Evolutionary conservation across 2,113 vertebrate genomes (phyloP).

Genomic region (Dicerorhinus sumatrensis): DNA sequence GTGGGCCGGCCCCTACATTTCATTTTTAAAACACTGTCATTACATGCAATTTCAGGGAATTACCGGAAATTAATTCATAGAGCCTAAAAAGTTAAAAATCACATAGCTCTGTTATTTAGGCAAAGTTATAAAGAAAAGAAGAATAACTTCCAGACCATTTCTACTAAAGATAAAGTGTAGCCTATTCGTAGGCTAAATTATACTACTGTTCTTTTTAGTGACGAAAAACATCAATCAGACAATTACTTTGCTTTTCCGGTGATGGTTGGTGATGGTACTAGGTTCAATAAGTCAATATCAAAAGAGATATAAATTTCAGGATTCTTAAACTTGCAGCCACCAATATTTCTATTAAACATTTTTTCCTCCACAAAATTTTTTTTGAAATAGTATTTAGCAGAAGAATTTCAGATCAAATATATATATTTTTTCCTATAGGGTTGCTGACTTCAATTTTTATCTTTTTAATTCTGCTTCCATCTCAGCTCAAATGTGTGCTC

Average conservation of each 20-base stretch:
- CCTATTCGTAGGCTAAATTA: slow-evolving; percentile 15
- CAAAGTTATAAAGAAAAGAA: slow-evolving; percentile 33
- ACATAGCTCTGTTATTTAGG: slow-evolving; percentile 18
- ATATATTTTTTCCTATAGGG: neutral
- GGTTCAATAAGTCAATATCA: neutral
- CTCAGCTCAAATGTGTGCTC: slow-evolving; percentile 1
- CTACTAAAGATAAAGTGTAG: neutral
- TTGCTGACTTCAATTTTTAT: neutral
- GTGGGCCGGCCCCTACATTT: neutral
- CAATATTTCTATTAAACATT: neutral
- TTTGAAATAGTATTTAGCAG: neutral
- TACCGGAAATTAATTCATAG: slow-evolving; percentile 14
- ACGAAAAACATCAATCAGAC: neutral
- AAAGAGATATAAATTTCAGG: neutral
- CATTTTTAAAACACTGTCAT: slow-evolving; percentile 45
- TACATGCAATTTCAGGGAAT: slow-evolving; percentile 15
- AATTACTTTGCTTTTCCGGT: neutral
- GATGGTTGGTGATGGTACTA: neutral
- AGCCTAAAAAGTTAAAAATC: slow-evolving; percentile 42
- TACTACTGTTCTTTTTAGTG: neutral
- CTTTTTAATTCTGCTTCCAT: slow-evolving; percentile 24
- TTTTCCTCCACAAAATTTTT: neutral
- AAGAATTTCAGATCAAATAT: slow-evolving; percentile 28
- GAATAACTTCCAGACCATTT: neutral
- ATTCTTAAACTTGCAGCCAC: neutral